These are phyloP conservation scores for Biston betularia DNA, from an alignment of 2,888 invertebrate genomes.

Conservation along the genomic window DNA sequence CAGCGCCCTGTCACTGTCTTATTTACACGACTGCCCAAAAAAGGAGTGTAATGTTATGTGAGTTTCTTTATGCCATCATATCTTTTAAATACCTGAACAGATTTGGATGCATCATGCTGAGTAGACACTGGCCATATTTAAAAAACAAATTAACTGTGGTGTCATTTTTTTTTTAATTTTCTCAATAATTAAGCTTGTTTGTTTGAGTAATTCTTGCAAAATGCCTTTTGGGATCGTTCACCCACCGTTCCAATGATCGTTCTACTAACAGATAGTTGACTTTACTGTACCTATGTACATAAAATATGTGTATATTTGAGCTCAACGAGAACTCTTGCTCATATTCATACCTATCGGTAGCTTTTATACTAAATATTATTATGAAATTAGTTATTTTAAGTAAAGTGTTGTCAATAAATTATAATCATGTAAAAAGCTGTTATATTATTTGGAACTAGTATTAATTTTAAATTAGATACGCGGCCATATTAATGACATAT, in stretches of 20 bases:
- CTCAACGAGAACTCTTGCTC: constrained; percentile 72
- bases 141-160: too few relatives aligned
- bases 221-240: not conserved
- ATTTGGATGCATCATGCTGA: too few relatives aligned
- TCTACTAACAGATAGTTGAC: not conserved
- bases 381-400: constrained; percentile 4
- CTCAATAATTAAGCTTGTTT: too few relatives aligned
- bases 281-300: not conserved
- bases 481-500: not conserved
- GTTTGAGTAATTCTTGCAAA: too few relatives aligned
- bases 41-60: too few relatives aligned
- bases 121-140: too few relatives aligned
- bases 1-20: too few relatives aligned
- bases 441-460: not conserved
- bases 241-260: too few relatives aligned
- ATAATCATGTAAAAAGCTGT: not conserved
- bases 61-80: too few relatives aligned
- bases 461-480: not conserved
- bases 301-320: constrained; percentile 51
- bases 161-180: too few relatives aligned
- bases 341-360: constrained; percentile 52
- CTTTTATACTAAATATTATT: constrained; percentile 57
- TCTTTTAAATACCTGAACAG: too few relatives aligned
- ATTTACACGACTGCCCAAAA: not conserved
- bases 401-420: constrained; percentile 9